Evolutionary conservation across 2,797 vertebrate genomes (phyloP), one percentile per base, ranked within the genome.

Genomic region (Scarus forsteni): DNA sequence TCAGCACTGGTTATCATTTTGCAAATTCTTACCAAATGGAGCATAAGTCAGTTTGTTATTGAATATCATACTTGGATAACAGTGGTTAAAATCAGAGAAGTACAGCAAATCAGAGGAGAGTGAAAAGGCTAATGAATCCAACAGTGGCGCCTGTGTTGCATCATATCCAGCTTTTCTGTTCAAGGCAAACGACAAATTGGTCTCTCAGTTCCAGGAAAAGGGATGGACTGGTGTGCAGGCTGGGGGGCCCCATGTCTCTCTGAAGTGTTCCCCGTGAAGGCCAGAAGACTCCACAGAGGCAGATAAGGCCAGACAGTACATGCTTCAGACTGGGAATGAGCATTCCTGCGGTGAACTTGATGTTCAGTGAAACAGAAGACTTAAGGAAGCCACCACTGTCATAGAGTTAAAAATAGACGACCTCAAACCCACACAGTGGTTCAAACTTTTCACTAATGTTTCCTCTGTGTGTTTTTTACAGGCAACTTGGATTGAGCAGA

Each of bases 171-270:
- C 38, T 48, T 69, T 60, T 34, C 46, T 51, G 44, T 64, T 66
- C 43, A 77, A 68, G 56, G 59, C 67, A 64, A 80, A 58, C 34
- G 51, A 77, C 50, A 65, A 66, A 56, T 19, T 4, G 51, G 10
- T 8, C 45, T 43, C 14, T 61, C 45, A 49, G n/a, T 76, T 88
- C 63, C 36, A 81, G 72, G 71, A 84, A 80, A 59, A 18, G 39
- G 66, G 44, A 54, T 11, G 42, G 35, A 49, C 36, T 59, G 1
- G 19, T 70, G 79, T 63, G 7, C 45, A 36, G 48, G 42, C 5
- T 38, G 44, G 19, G 59, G 34, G 43, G 66, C 27, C 50, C 42
- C 16, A 39, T 67, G 73, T 70, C 9, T 16, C 27, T 14, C 16
- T 15, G 14, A 55, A 71, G 11, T 27, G 27, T 63, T 78, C 52